Percentiles rank a stretch among this genome's conserved stretches.
Conservation (phyloP, 2,797 vertebrate species). For the Ispidina picta region DNA sequence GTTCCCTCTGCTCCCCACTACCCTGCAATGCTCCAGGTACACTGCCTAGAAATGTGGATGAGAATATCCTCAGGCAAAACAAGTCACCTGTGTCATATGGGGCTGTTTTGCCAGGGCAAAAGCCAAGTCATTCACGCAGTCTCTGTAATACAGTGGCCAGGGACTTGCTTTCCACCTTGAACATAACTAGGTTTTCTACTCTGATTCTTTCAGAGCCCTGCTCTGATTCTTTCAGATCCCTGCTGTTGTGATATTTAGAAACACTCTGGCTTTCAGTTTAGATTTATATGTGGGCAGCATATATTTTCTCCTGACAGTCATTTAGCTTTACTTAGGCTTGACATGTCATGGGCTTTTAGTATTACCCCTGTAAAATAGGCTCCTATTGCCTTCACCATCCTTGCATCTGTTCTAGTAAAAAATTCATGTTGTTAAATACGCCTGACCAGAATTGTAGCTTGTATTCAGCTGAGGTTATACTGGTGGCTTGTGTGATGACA, state of each 20-base stretch:
- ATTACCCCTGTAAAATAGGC: neutral
- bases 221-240: neutral
- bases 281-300: neutral
- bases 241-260: neutral
- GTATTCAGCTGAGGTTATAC: neutral
- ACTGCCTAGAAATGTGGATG: neutral
- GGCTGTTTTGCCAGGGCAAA: neutral
- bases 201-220: neutral
- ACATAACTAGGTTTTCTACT: neutral
- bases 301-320: neutral
- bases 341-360: neutral
- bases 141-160: neutral
- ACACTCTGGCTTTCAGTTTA: neutral
- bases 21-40: neutral
- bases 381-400: neutral
- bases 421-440: neutral
- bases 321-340: neutral
- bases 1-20: no score
- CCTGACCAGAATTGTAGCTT: neutral
- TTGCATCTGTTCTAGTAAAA: neutral
- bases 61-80: neutral
- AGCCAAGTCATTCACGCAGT: accelerated
- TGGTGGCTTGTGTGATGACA: neutral
- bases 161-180: neutral
- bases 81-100: neutral